These are phyloP conservation scores for Lichenostomus cassidix DNA, from an alignment of 2,113 vertebrate species.

Conservation along the genomic window DNA sequence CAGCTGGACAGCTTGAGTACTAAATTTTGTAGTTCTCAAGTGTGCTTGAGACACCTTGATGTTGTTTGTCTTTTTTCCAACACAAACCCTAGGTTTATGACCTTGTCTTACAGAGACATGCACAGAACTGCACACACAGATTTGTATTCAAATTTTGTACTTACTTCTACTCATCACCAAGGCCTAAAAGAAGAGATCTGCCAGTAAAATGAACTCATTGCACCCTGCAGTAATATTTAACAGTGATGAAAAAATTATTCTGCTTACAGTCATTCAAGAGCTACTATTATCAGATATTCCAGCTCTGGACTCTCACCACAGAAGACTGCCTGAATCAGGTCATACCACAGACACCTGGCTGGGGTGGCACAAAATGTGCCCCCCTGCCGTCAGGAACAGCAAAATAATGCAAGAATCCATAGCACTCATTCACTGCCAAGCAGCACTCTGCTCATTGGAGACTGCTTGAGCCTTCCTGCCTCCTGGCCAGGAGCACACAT, in stretches of 20 bases:
- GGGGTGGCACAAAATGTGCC: background rate
- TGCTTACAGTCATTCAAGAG: background rate
- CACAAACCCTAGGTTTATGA: background rate
- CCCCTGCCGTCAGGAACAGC: background rate
- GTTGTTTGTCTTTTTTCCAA: background rate
- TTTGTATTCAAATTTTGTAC: background rate
- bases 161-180: background rate
- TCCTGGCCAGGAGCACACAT: background rate
- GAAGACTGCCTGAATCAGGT: background rate
- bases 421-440: background rate
- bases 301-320: background rate
- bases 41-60: background rate
- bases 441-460: background rate
- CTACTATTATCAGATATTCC: background rate
- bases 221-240: background rate
- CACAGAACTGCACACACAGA: background rate
- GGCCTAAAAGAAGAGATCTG: background rate
- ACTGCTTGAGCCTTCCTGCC: background rate
- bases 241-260: background rate
- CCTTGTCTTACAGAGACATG: background rate
- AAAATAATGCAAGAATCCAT: background rate
- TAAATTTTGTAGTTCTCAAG: background rate
- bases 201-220: background rate
- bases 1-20: background rate
- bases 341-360: background rate